phyloP scores from a whole-genome alignment of 2,888 invertebrate genomes.

The Drosophila setosimentum region DNA sequence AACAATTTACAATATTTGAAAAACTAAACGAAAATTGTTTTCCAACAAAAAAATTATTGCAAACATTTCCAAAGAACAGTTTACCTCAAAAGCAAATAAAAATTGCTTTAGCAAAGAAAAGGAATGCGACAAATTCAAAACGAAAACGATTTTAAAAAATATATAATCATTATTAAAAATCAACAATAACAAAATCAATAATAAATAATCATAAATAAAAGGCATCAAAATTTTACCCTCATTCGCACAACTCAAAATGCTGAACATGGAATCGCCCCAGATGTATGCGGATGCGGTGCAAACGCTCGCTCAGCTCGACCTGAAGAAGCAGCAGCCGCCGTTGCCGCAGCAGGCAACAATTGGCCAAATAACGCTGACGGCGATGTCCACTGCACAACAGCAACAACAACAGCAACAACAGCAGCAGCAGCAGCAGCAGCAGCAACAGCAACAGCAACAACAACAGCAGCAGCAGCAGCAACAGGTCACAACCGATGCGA shows the following conservation, averaged over 20 bases:
- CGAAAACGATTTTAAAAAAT: neutral
- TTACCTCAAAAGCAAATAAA: slow-evolving; percentile 55
- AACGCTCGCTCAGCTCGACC: slow-evolving; percentile 85
- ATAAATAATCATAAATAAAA: slow-evolving; percentile 37
- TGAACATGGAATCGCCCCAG: slow-evolving; percentile 86
- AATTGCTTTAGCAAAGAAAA: slow-evolving; percentile 36
- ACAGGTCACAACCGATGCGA: slow-evolving; percentile 70
- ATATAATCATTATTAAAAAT: neutral
- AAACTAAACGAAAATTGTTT: neutral
- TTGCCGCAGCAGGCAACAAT: slow-evolving; percentile 84
- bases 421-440: slow-evolving; percentile 66
- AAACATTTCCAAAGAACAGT: slow-evolving; percentile 63
- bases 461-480: slow-evolving; percentile 65
- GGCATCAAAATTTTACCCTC: slow-evolving; percentile 83
- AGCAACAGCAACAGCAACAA: slow-evolving; percentile 63
- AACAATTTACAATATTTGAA: neutral
- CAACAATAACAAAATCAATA: neutral
- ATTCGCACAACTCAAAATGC: slow-evolving; percentile 83
- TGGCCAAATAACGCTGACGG: slow-evolving; percentile 84
- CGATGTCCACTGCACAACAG: slow-evolving; percentile 82
- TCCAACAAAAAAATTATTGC: slow-evolving; percentile 9
- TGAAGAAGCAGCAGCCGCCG: slow-evolving; percentile 85
- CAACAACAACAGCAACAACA: slow-evolving; percentile 68
- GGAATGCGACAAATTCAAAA: slow-evolving; percentile 3
- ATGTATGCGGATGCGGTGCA: slow-evolving; percentile 86